A percentile compares a stretch with the other conserved stretches of the same genome.
Evolutionary conservation across 2,888 invertebrate species (phyloP).

Genomic region (Zonitis immaculata): DNA sequence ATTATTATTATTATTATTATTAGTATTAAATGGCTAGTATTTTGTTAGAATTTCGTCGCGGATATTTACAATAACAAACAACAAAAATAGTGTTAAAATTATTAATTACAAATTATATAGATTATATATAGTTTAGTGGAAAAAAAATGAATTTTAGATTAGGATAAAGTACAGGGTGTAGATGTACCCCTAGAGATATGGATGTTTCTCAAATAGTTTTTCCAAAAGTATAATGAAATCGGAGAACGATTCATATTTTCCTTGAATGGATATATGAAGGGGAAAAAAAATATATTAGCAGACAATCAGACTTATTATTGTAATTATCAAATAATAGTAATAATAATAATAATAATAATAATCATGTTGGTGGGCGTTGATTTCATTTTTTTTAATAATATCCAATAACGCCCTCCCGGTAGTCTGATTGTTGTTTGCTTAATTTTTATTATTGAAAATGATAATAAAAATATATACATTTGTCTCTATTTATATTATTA

Average conservation of each 20-base stretch:
- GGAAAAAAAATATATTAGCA: constrained; percentile 19
- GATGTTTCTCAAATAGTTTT: constrained; percentile 27
- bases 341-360: not conserved
- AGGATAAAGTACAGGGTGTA: constrained; percentile 50
- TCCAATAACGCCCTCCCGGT: not conserved
- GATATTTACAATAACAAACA: too few species aligned
- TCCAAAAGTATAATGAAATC: too few species aligned
- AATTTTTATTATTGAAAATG: constrained; percentile 24
- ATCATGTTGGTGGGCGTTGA: too few species aligned
- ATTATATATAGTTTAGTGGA: too few species aligned
- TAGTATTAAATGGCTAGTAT: constrained; percentile 42
- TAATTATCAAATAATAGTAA: not conserved
- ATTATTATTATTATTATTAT: constrained; percentile 13
- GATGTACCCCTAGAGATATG: constrained; percentile 48
- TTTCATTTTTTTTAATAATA: too few species aligned
- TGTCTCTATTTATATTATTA: constrained; percentile 37
- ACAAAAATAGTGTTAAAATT: constrained; percentile 26
- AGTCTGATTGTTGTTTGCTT: constrained; percentile 16
- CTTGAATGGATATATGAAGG: not conserved
- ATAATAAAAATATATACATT: too few species aligned
- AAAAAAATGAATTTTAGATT: constrained; percentile 40
- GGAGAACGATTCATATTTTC: not conserved
- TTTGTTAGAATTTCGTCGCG: constrained; percentile 43
- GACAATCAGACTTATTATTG: constrained; percentile 29
- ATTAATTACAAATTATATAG: too few species aligned